Conservation (phyloP, 2,113 vertebrate genomes). For the Carlito syrichta region DNA sequence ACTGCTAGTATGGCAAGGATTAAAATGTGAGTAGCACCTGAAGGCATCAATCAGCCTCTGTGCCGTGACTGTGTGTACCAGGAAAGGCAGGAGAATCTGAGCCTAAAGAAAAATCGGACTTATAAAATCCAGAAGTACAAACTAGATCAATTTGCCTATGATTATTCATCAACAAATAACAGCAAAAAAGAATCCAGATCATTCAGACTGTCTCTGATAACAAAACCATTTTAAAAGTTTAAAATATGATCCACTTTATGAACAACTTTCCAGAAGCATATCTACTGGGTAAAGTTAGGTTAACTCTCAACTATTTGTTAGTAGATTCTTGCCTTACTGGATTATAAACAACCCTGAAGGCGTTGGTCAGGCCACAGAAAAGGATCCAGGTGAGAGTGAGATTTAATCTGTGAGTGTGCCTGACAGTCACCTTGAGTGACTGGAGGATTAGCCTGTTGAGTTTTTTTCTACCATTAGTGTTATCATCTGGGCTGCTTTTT, state of each 20-base stretch:
- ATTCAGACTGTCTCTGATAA: not conserved
- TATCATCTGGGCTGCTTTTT: constrained; percentile 31
- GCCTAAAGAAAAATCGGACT: not conserved
- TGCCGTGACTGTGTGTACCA: not conserved
- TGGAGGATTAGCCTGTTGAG: constrained; percentile 2
- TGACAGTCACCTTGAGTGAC: constrained; percentile 9
- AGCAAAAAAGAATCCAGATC: not conserved
- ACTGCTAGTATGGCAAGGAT: not conserved
- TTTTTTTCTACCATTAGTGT: constrained; percentile 22
- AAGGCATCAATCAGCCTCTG: not conserved
- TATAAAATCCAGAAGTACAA: constrained; percentile 12
- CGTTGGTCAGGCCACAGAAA: constrained; percentile 33
- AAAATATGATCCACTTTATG: constrained; percentile 26
- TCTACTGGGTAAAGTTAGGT: constrained; percentile 11
- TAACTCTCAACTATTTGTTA: constrained; percentile 51
- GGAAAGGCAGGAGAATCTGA: not conserved
- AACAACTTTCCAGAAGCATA: constrained; percentile 30
- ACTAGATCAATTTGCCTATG: constrained; percentile 18
- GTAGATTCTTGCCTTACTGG: constrained; percentile 23
- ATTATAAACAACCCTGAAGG: constrained; percentile 63
- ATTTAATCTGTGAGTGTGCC: constrained; percentile 33
- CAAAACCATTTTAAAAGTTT: constrained; percentile 39
- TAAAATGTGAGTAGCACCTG: not conserved
- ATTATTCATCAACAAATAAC: constrained; percentile 3
- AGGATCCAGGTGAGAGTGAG: constrained; percentile 12